Evolutionary conservation across 2,797 vertebrate genomes (phyloP), one percentile per base, ranked within the genome.

Genomic region (Acridotheres tristis): DNA sequence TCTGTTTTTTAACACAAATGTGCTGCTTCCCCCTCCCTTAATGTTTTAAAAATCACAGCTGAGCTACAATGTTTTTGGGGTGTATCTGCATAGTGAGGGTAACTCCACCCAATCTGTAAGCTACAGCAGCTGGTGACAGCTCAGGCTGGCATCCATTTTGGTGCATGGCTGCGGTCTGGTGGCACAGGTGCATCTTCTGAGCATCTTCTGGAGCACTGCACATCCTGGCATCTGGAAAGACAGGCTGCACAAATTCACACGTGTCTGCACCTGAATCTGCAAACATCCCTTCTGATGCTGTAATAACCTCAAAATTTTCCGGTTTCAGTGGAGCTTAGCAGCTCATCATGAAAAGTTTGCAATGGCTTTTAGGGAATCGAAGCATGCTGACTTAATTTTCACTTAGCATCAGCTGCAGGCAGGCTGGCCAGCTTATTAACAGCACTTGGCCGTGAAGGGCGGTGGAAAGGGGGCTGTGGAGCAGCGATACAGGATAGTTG

Each of bases 401-500:
- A 19, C 72, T 58, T 21, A 11, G 12, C 38, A 16, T 50, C 47
- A 50, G 20, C 51, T 53, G 78, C 62, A 19, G 76, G 47, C 30
- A 10, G 45, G 54, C 79, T 83, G 0, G 6, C 73, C 36, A 36
- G 53, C 5, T 93, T 36, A 27, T 55, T 69, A 47, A 13, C 63
- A 43, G 42, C 23, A 0, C 48, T 43, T 81, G 69, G 73, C 67
- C 4, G 1, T 2, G 8, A 32, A 53, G 38, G 62, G 38, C 4
- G 11, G 27, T 43, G 2, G 4, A 8, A 34, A 25, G 53, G 25
- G 18, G 21, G n/a, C 15, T 26, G 42, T 7, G 43, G 22, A n/a
- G 55, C 2, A 5, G 25, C 0, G 10, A 10, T 11, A 13, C 21
- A 6, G 29, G 4, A 7, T 2, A 34, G 57, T 15, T 1, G 10